Percentiles rank a stretch among this genome's conserved stretches.
These are phyloP conservation scores for Lydus trimaculatus DNA, from an alignment of 2,888 invertebrate genomes.

Conservation along the genomic window DNA sequence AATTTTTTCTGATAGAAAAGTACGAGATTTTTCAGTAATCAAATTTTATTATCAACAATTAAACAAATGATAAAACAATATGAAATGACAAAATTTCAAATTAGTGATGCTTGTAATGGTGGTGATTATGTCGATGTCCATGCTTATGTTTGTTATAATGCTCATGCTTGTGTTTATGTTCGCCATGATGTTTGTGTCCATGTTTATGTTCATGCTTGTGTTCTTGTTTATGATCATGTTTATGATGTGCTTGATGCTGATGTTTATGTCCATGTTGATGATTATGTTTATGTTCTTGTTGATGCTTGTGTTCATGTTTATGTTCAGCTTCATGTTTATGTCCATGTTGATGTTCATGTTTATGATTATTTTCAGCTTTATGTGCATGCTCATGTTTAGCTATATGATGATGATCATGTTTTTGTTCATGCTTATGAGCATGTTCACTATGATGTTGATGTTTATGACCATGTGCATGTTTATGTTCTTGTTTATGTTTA, in stretches of 20 bases:
- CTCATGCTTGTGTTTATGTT: constrained; percentile 38
- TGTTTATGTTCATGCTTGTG: constrained; percentile 38
- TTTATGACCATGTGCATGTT: constrained; percentile 41
- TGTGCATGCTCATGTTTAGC: constrained; percentile 35
- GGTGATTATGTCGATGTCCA: constrained; percentile 40
- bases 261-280: constrained; percentile 40
- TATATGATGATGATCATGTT: constrained; percentile 40
- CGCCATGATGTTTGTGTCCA: constrained; percentile 36
- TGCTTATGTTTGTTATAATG: constrained; percentile 45
- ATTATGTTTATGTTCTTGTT: constrained; percentile 45
- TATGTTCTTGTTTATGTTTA: constrained; percentile 48
- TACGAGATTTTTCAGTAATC: constrained; percentile 28
- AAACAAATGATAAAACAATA: not conserved
- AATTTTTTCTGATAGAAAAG: not conserved
- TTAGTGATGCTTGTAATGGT: constrained; percentile 33
- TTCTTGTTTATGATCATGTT: constrained; percentile 36
- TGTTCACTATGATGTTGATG: constrained; percentile 36
- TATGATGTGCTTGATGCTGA: constrained; percentile 36
- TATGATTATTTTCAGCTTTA: constrained; percentile 35
- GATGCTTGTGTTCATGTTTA: constrained; percentile 42
- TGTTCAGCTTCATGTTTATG: constrained; percentile 42
- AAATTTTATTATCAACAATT: not conserved
- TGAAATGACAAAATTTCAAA: constrained; percentile 5
- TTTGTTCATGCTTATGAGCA: constrained; percentile 34
- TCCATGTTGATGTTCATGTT: constrained; percentile 37